Percentiles rank a stretch among this genome's conserved stretches.
These are phyloP conservation scores for Pollicipes pollicipes DNA, from an alignment of 1,140 invertebrate genomes.

Conservation along the genomic window DNA sequence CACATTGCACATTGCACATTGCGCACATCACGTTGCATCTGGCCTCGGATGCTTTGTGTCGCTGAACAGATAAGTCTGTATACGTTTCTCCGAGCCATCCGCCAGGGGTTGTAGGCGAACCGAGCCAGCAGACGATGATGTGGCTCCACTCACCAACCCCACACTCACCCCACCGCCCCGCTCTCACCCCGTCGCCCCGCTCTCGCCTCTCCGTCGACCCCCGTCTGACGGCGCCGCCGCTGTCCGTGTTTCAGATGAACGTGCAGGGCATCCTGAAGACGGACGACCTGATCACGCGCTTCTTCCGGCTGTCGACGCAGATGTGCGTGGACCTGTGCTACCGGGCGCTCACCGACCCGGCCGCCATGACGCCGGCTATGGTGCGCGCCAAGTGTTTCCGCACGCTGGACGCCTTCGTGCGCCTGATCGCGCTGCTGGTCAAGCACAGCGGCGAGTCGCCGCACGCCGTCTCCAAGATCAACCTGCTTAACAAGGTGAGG, in stretches of 20 bases:
- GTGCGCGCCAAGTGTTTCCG: slow-evolving; percentile 82
- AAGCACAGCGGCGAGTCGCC: slow-evolving; percentile 72
- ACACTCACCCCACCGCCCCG: no score
- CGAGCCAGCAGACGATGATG: no score
- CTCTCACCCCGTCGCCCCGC: no score
- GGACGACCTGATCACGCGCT: slow-evolving; percentile 89
- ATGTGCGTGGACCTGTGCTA: slow-evolving; percentile 93
- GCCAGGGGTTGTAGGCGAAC: no score
- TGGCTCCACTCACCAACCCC: no score
- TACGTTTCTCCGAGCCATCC: no score
- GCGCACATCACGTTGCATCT: no score
- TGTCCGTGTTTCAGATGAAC: slow-evolving; percentile 55
- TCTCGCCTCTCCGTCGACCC: no score
- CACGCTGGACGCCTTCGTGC: slow-evolving; percentile 86
- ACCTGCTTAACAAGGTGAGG: slow-evolving; percentile 89
- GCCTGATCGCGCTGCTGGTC: slow-evolving; percentile 84
- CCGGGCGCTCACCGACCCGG: slow-evolving; percentile 43
- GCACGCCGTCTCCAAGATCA: slow-evolving; percentile 86
- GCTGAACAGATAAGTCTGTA: no score
- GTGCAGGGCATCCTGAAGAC: slow-evolving; percentile 90
- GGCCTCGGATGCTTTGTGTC: no score
- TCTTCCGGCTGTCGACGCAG: slow-evolving; percentile 91
- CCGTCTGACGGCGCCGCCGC: no score
- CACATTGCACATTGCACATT: no score
- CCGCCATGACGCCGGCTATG: slow-evolving; percentile 31